Evolutionary conservation across 2,888 invertebrate genomes (phyloP).

Genomic region (Polymixis lichenea): DNA sequence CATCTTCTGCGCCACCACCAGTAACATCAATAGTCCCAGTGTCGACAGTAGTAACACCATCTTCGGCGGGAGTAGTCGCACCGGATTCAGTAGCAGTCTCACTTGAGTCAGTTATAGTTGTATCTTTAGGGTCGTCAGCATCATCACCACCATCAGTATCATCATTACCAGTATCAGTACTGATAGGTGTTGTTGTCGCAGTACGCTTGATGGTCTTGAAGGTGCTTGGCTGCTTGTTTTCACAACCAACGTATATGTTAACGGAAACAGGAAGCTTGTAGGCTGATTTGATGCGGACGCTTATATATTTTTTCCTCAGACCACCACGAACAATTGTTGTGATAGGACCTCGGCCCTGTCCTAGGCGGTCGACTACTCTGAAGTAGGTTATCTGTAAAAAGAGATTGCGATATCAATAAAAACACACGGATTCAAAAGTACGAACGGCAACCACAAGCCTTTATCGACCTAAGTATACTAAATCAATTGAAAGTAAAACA

Average conservation of each 20-base stretch:
- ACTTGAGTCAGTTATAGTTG: too few species aligned
- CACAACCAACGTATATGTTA: slow-evolving; percentile 82
- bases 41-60: not conserved
- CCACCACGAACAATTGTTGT: slow-evolving; percentile 79
- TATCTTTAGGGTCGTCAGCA: too few species aligned
- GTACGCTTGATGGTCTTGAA: not conserved
- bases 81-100: too few species aligned
- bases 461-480: not conserved
- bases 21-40: not conserved
- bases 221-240: slow-evolving; percentile 65
- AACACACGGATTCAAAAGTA: not conserved
- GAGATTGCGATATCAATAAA: not conserved
- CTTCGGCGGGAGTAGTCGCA: not conserved
- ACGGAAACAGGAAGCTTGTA: slow-evolving; percentile 81
- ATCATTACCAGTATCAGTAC: not conserved
- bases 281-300: slow-evolving; percentile 73
- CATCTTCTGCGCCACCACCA: not conserved
- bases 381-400: slow-evolving; percentile 83
- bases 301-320: slow-evolving; percentile 74
- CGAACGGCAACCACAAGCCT: not conserved
- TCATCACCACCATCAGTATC: not conserved
- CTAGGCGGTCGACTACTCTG: slow-evolving; percentile 80
- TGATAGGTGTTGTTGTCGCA: not conserved
- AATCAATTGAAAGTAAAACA: not conserved
- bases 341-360: slow-evolving; percentile 74